Evolutionary conservation across 2,113 vertebrate genomes (phyloP).

Genomic region (Apteryx owenii): DNA sequence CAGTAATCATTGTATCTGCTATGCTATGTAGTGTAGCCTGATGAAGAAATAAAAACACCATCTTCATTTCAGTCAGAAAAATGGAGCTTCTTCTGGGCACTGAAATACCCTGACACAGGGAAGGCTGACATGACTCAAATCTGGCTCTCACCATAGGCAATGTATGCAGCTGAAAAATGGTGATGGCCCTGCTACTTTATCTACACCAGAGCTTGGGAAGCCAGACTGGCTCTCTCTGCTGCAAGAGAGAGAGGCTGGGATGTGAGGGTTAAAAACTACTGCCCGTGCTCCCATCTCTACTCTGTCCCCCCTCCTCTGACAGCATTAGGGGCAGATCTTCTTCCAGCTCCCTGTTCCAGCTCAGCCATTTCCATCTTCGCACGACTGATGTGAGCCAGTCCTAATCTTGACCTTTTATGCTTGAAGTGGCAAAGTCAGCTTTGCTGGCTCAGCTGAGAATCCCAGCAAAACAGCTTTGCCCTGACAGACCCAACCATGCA

Average conservation of each 20-base stretch:
- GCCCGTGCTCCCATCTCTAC: neutral
- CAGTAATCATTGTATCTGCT: neutral
- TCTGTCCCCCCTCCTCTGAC: accelerated
- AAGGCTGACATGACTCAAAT: neutral
- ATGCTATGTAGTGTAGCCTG: neutral
- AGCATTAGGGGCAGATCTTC: neutral
- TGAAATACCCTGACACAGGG: neutral
- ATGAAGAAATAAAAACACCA: neutral
- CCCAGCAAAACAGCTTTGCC: neutral
- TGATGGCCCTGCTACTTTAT: neutral
- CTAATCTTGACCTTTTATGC: neutral
- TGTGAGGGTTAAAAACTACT: neutral
- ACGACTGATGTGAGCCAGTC: neutral
- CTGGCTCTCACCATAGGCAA: neutral
- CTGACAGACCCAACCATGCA: neutral
- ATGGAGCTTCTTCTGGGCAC: neutral
- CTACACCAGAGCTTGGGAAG: neutral
- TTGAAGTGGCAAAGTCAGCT: neutral
- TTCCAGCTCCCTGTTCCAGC: neutral
- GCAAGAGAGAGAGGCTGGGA: neutral
- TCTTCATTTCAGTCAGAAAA: neutral
- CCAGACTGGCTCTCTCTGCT: neutral
- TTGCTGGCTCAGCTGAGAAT: neutral
- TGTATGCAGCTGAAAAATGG: neutral
- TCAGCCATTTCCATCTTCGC: neutral